Evolutionary conservation across 37 sponge, comb jelly and placozoan genomes (phyloP).

Genomic region (Eunapius fragilis): DNA sequence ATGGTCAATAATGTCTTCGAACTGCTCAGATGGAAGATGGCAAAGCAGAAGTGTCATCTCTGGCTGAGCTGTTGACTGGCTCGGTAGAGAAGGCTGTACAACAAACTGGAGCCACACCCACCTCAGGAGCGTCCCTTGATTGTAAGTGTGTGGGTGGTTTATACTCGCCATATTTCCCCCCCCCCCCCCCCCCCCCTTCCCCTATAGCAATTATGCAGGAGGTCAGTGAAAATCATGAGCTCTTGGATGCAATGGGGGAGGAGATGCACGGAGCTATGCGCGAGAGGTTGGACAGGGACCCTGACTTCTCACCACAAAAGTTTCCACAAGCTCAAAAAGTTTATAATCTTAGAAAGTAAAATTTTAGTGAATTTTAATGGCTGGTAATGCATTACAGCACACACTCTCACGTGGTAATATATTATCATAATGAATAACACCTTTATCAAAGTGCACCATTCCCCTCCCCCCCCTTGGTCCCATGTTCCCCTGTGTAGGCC

Average conservation of each 20-base stretch:
- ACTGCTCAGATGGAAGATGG: slow-evolving; percentile 18
- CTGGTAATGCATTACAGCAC: neutral
- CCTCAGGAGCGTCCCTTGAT: slow-evolving; percentile 8
- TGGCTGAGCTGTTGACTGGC: slow-evolving; percentile 2
- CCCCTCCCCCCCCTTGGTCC: no score
- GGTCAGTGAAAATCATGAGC: neutral
- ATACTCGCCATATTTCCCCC: no score
- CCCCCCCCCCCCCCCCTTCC: neutral
- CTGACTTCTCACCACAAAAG: slow-evolving; percentile 21
- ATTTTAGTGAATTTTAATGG: neutral
- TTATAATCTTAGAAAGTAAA: slow-evolving; percentile 18
- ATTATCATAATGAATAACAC: neutral
- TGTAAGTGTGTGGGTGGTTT: slow-evolving; percentile 7
- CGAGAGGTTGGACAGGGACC: slow-evolving; percentile 15
- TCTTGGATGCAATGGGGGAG: slow-evolving; percentile 4
- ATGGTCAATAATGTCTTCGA: neutral
- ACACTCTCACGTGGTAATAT: neutral
- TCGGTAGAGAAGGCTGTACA: slow-evolving; percentile 4
- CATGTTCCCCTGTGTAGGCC: no score
- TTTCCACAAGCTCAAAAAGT: slow-evolving; percentile 35
- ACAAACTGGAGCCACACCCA: slow-evolving; percentile 25
- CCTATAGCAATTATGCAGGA: slow-evolving; percentile 15
- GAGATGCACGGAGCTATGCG: slow-evolving; percentile 8
- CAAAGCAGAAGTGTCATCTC: neutral
- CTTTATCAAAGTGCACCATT: no score